A percentile compares a stretch with the other conserved stretches of the same genome.
Evolutionary conservation across 1,140 invertebrate genomes (phyloP).

Genomic region (Coenobita brevimanus): DNA sequence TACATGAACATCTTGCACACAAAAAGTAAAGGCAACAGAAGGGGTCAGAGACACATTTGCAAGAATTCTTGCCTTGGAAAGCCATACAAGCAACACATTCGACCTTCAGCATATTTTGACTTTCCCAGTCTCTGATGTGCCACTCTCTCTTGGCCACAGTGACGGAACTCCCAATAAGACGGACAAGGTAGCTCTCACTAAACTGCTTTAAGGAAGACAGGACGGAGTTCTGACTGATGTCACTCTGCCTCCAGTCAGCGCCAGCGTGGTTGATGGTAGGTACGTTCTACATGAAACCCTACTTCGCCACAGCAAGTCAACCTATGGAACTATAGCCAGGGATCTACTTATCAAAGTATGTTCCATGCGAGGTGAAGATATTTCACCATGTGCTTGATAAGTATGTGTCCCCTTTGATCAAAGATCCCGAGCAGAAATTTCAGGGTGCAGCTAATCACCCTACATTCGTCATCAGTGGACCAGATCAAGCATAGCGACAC

Average conservation of each 20-base stretch:
- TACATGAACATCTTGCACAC: too few relatives aligned
- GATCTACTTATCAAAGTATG: constrained; percentile 7
- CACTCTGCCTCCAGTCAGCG: too few relatives aligned
- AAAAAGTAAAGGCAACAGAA: too few relatives aligned
- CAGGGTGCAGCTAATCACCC: background rate
- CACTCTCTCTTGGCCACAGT: background rate
- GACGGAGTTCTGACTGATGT: too few relatives aligned
- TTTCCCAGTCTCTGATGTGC: background rate
- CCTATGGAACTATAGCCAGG: too few relatives aligned
- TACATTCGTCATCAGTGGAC: background rate
- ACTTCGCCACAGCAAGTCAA: too few relatives aligned
- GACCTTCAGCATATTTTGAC: background rate
- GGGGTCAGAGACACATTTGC: too few relatives aligned
- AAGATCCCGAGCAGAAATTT: background rate
- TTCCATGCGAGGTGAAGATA: background rate
- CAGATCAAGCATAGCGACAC: background rate
- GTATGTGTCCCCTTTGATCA: background rate
- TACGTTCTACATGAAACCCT: too few relatives aligned
- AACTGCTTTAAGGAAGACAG: too few relatives aligned
- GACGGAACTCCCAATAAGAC: background rate
- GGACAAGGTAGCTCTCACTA: background rate
- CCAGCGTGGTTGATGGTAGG: too few relatives aligned
- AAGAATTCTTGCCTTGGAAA: too few relatives aligned
- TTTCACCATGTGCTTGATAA: background rate
- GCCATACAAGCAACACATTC: too few relatives aligned